Evolutionary conservation across 2,797 vertebrate species (phyloP).

Genomic region (Botia kubotai): DNA sequence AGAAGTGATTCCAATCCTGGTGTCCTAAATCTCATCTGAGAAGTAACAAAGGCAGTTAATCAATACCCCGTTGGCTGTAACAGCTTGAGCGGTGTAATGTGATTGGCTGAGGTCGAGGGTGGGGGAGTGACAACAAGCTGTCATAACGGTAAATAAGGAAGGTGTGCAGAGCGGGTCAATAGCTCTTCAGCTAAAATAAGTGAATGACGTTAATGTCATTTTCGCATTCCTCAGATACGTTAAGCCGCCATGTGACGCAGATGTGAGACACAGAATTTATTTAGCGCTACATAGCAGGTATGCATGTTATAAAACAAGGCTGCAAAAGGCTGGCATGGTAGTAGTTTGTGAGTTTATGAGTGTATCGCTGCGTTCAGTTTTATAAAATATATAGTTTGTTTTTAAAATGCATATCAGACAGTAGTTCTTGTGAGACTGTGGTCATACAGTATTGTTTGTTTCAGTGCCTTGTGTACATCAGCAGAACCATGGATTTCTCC

Average conservation of each 20-base stretch:
- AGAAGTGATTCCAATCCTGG: slow-evolving; percentile 29
- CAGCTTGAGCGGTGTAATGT: slow-evolving; percentile 25
- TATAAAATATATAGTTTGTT: background rate
- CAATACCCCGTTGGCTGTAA: slow-evolving; percentile 63
- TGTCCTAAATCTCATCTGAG: slow-evolving; percentile 53
- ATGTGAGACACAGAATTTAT: slow-evolving; percentile 15
- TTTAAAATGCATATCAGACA: background rate
- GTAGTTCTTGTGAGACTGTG: background rate
- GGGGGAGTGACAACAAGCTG: slow-evolving; percentile 62
- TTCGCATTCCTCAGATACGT: slow-evolving; percentile 25
- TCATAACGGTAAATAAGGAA: slow-evolving; percentile 54
- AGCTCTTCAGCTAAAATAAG: slow-evolving; percentile 56
- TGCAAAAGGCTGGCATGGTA: slow-evolving; percentile 1
- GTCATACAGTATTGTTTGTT: background rate
- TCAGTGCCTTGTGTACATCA: background rate
- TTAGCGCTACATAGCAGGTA: background rate
- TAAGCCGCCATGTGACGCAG: slow-evolving; percentile 23
- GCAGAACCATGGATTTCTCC: slow-evolving; percentile 15
- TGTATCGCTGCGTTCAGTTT: background rate
- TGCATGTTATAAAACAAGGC: background rate
- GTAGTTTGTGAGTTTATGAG: background rate
- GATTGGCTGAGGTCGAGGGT: slow-evolving; percentile 59
- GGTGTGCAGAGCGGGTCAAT: slow-evolving; percentile 59
- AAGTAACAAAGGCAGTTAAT: slow-evolving; percentile 65
- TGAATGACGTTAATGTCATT: slow-evolving; percentile 47